Evolutionary conservation across 2,113 vertebrate species (phyloP).

Genomic region (Tyto alba): DNA sequence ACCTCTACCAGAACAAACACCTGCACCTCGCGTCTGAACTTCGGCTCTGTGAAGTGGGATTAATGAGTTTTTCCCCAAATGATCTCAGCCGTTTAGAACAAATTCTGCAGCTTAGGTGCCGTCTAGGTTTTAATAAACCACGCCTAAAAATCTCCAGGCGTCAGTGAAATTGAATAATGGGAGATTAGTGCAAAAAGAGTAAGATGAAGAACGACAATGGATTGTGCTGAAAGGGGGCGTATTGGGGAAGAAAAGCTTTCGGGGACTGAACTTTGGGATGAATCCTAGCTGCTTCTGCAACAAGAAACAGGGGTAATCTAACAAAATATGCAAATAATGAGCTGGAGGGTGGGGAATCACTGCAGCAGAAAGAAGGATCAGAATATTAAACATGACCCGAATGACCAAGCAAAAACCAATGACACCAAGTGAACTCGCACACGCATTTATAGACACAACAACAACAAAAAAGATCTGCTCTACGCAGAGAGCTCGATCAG

Average conservation of each 20-base stretch:
- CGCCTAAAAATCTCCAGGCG: neutral
- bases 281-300: neutral
- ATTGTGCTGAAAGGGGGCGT: neutral
- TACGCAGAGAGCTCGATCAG: accelerated
- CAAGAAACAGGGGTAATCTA: neutral
- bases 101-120: neutral
- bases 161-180: neutral
- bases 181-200: neutral
- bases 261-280: neutral
- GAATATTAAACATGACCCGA: neutral
- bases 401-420: neutral
- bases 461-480: too few relatives aligned
- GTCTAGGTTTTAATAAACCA: neutral
- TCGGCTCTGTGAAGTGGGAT: neutral
- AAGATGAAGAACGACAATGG: neutral
- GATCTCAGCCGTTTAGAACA: neutral
- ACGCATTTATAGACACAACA: accelerated
- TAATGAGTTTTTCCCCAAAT: neutral
- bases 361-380: neutral
- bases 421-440: neutral
- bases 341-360: neutral
- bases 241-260: neutral
- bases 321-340: accelerated
- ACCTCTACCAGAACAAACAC: neutral
- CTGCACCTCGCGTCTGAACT: neutral